These are phyloP conservation scores for Piprites chloris DNA, from an alignment of 2,113 vertebrate genomes.

Conservation along the genomic window DNA sequence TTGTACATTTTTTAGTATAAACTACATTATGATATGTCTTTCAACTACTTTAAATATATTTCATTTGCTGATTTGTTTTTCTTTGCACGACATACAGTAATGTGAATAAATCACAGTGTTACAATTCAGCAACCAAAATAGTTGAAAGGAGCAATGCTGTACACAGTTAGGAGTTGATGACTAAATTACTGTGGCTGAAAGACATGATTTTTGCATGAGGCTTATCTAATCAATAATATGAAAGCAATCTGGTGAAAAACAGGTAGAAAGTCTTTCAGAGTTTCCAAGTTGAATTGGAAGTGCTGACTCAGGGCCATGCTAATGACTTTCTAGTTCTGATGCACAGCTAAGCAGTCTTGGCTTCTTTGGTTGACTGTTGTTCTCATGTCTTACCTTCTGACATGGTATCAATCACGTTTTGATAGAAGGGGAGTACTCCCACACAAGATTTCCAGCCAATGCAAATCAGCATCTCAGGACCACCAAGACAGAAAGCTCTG, in stretches of 20 bases:
- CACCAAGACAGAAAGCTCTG: not conserved
- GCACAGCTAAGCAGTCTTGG: not conserved
- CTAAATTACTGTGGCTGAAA: not conserved
- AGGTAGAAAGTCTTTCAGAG: not conserved
- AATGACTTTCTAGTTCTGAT: not conserved
- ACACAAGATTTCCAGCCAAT: not conserved
- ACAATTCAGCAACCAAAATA: not conserved
- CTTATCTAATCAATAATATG: not conserved
- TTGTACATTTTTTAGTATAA: constrained; percentile 7
- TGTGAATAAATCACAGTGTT: not conserved
- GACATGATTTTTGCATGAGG: not conserved
- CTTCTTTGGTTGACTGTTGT: not conserved
- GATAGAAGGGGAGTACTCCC: not conserved
- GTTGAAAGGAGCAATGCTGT: not conserved
- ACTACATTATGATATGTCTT: not conserved
- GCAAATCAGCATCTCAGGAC: not conserved
- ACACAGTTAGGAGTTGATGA: not conserved
- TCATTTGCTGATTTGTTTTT: not conserved
- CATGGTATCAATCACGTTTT: not conserved
- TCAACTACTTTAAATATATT: not conserved
- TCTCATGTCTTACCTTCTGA: not conserved
- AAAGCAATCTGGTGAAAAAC: not conserved
- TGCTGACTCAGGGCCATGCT: not conserved
- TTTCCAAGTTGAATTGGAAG: not conserved
- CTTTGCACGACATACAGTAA: not conserved